Evolutionary conservation across 2,797 vertebrate genomes (phyloP).

Genomic region (Iguana delicatissima): DNA sequence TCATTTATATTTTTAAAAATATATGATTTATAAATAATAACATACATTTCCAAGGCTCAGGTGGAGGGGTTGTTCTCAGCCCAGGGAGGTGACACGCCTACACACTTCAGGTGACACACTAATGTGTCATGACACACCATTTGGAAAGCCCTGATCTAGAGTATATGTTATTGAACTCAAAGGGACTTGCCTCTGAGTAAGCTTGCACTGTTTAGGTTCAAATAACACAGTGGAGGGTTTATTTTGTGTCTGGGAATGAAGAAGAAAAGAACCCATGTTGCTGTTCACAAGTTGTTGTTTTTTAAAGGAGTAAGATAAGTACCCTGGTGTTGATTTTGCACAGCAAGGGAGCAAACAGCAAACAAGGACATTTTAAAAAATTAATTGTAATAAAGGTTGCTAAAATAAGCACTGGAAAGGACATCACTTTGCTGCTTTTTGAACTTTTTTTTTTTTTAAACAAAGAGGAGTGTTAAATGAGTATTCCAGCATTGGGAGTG

Average conservation of each 20-base stretch:
- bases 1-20: no score
- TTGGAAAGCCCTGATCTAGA: no score
- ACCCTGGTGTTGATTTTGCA: not conserved
- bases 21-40: no score
- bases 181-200: no score
- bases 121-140: no score
- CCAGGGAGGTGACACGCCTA: no score
- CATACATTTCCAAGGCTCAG: no score
- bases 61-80: no score
- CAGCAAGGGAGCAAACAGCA: not conserved
- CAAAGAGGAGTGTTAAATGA: not conserved
- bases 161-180: no score
- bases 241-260: not conserved
- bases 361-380: not conserved
- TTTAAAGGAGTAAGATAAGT: not conserved
- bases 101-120: no score
- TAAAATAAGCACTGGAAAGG: not conserved
- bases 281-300: not conserved
- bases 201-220: not conserved
- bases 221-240: not conserved
- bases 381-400: slow-evolving; percentile 8
- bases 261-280: not conserved
- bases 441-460: no score
- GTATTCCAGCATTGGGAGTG: not conserved
- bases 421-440: not conserved